Conservation (phyloP, 2,888 invertebrate genomes). For the Rapana venosa region DNA sequence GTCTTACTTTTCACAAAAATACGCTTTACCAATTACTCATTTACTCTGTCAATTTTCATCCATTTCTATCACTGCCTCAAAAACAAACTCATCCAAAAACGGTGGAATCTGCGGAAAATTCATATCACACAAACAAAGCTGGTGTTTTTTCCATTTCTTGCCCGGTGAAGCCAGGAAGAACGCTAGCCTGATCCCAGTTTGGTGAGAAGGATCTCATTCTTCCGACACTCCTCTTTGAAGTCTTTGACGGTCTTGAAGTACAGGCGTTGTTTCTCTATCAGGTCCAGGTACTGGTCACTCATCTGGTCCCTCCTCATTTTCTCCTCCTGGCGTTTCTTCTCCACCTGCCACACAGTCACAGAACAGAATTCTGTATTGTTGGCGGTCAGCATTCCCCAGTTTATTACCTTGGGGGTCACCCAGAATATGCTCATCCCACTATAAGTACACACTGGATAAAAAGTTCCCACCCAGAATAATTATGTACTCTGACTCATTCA, state of each 20-base stretch:
- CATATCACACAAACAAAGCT: no score
- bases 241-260: slow-evolving; percentile 88
- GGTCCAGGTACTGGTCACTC: slow-evolving; percentile 80
- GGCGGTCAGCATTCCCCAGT: not conserved
- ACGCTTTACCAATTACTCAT: no score
- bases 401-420: not conserved
- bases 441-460: not conserved
- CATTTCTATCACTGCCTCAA: no score
- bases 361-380: no score
- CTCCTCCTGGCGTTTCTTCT: slow-evolving; percentile 84
- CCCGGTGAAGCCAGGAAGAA: no score
- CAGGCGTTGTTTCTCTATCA: slow-evolving; percentile 85
- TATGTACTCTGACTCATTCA: no score
- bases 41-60: no score
- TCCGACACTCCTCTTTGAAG: slow-evolving; percentile 86
- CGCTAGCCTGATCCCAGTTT: slow-evolving; percentile 56
- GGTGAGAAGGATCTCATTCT: slow-evolving; percentile 83
- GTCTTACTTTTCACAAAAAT: no score
- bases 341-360: slow-evolving; percentile 76
- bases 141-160: no score
- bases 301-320: slow-evolving; percentile 85
- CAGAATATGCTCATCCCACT: no score
- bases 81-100: no score
- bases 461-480: not conserved
- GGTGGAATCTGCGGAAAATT: no score